A percentile compares a stretch with the other conserved stretches of the same genome.
These are phyloP conservation scores for Rhinogobius similis DNA, from an alignment of 2,113 vertebrate species.

Conservation along the genomic window DNA sequence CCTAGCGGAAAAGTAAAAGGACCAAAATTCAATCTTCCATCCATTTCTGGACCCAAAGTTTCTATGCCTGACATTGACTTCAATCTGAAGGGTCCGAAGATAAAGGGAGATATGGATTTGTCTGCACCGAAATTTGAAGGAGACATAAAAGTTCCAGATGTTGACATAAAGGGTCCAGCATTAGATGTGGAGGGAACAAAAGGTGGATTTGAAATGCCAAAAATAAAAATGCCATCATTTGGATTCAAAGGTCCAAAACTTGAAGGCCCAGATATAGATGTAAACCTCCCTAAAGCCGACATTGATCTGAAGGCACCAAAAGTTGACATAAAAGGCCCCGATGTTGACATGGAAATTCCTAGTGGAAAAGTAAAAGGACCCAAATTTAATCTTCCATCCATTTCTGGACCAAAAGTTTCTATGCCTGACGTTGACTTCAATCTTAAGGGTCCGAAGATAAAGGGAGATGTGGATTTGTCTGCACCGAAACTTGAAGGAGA, in stretches of 20 bases:
- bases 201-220: background rate
- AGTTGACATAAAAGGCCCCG: no score
- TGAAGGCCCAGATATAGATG: background rate
- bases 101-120: slow-evolving; percentile 23
- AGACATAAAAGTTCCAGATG: background rate
- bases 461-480: background rate
- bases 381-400: background rate
- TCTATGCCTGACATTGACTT: slow-evolving; percentile 7
- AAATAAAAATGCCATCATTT: background rate
- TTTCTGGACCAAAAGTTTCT: slow-evolving; percentile 1
- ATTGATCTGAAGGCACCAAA: no score
- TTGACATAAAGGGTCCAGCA: slow-evolving; percentile 2
- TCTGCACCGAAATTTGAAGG: slow-evolving; percentile 23
- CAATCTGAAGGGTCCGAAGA: background rate
- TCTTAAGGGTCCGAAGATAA: background rate
- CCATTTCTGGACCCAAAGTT: slow-evolving; percentile 9
- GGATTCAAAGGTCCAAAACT: background rate
- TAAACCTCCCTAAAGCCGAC: background rate
- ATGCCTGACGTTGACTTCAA: slow-evolving; percentile 6
- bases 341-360: slow-evolving; percentile 48
- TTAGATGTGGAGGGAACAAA: background rate
- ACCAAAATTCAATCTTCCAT: slow-evolving; percentile 16
- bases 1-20: slow-evolving; percentile 10
- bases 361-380: slow-evolving; percentile 30
- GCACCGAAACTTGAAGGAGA: background rate